Evolutionary conservation across 2,113 vertebrate species (phyloP).

Genomic region (Tyrannus savana): DNA sequence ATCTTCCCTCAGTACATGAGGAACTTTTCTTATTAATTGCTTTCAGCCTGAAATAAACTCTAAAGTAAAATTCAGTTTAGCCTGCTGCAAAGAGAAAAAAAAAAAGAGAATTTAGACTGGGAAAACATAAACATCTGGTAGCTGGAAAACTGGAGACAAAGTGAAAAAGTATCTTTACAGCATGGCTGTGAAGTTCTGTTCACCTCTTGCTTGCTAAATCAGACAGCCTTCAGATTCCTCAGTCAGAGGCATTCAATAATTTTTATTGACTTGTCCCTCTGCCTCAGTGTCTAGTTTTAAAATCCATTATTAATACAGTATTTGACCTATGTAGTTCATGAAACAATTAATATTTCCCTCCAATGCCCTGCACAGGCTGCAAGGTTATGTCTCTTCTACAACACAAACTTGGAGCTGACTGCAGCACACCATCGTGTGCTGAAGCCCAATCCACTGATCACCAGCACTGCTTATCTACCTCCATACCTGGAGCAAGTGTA

Average conservation of each 20-base stretch:
- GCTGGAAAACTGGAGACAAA: not conserved
- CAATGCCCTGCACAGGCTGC: not conserved
- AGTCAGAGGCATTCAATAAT: not conserved
- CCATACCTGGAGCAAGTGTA: not conserved
- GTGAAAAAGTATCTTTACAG: not conserved
- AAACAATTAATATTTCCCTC: not conserved
- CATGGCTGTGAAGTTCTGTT: not conserved
- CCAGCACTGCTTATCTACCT: not conserved
- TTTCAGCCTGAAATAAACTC: not conserved
- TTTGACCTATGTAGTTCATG: not conserved
- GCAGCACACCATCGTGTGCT: accelerated
- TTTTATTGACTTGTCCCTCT: not conserved
- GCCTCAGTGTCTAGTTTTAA: not conserved
- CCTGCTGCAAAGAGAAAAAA: not conserved
- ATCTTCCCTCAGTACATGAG: not conserved
- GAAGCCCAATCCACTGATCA: not conserved
- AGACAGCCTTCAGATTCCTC: not conserved
- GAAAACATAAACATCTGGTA: not conserved
- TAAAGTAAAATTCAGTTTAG: not conserved
- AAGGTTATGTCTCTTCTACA: not conserved
- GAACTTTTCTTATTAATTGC: not conserved
- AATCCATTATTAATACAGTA: not conserved
- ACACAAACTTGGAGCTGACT: not conserved
- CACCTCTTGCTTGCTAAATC: not conserved
- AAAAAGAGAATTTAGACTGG: not conserved